Conservation (phyloP, 2,113 vertebrate species). For the Pitta sordida region DNA sequence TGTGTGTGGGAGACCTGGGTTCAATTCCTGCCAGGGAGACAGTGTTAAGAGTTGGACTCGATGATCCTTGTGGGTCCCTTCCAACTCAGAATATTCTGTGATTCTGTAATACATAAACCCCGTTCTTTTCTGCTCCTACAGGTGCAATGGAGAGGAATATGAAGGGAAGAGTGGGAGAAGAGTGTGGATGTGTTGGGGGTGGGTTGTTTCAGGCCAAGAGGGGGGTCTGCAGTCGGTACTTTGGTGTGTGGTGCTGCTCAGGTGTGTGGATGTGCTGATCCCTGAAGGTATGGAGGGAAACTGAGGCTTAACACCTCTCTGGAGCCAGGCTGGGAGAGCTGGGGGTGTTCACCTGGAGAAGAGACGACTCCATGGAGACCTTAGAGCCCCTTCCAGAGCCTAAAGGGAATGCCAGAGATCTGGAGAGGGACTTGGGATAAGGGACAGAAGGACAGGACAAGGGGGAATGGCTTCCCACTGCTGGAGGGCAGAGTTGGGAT, state of each 20-base stretch:
- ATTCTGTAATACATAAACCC: too few species aligned
- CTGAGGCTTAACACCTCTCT: neutral
- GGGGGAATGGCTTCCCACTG: neutral
- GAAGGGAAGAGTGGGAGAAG: neutral
- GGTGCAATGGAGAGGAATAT: neutral
- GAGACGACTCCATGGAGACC: neutral
- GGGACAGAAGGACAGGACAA: neutral
- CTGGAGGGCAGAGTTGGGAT: neutral
- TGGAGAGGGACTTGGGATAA: neutral
- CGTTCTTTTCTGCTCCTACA: neutral
- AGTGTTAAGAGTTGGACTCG: too few species aligned
- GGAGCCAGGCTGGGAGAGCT: neutral
- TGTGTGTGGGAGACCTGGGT: too few species aligned
- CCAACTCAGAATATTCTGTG: too few species aligned
- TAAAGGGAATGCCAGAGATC: neutral
- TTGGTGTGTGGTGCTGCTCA: neutral
- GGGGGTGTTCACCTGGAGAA: accelerated
- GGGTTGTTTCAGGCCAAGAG: accelerated
- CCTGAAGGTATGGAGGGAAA: neutral
- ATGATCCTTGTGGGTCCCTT: too few species aligned
- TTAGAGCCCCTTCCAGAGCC: accelerated
- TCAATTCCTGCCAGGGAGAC: too few species aligned
- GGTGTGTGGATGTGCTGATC: neutral
- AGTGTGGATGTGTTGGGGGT: too few species aligned
- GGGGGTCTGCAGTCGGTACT: neutral